These are phyloP conservation scores for Macropus fuliginosus DNA, from an alignment of 2,797 vertebrate genomes.

Conservation along the genomic window DNA sequence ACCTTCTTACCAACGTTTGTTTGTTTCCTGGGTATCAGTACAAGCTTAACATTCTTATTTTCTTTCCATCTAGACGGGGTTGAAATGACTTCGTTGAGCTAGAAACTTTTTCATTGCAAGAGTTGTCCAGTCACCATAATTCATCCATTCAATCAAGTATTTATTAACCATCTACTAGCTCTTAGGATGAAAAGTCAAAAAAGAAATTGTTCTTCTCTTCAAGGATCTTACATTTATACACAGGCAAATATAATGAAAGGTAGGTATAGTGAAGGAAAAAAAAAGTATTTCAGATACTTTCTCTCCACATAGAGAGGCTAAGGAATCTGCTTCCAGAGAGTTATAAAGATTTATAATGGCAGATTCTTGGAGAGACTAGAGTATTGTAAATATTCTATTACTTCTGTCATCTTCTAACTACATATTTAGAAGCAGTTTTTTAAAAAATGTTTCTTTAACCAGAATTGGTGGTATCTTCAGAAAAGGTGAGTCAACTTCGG, in stretches of 20 bases:
- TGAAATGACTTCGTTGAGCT: neutral
- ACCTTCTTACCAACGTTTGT: neutral
- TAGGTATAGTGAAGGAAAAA: neutral
- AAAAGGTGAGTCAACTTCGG: neutral
- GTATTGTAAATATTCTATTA: neutral
- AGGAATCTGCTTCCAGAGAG: neutral
- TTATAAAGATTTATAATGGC: neutral
- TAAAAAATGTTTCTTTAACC: neutral
- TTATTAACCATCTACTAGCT: neutral
- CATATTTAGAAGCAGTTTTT: neutral
- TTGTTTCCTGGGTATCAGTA: neutral
- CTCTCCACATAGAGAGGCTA: neutral
- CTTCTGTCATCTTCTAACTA: neutral
- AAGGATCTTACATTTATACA: neutral
- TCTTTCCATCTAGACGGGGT: neutral
- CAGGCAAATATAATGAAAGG: neutral
- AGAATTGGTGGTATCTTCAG: neutral
- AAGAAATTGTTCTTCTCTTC: neutral
- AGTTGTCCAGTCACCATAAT: constrained; percentile 24
- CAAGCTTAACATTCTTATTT: neutral
- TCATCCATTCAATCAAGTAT: neutral
- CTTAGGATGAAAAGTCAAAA: neutral
- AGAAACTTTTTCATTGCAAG: constrained; percentile 54
- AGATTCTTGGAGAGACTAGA: neutral
- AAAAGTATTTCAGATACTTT: neutral